Conservation (phyloP, 23 tunicate genomes). For the Ascidia mentula region DNA sequence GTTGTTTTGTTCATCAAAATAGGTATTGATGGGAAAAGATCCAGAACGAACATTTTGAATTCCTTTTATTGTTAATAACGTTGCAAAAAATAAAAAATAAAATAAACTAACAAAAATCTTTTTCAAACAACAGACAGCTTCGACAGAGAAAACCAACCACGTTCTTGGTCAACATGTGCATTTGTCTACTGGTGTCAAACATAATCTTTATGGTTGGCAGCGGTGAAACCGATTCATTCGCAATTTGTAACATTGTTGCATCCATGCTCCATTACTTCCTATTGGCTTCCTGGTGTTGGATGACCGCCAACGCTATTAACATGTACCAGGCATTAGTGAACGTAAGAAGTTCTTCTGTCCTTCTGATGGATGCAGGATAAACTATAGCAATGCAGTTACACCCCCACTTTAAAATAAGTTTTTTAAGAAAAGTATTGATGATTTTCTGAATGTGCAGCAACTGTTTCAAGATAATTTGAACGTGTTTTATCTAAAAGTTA, state of each 20-base stretch:
- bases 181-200: constrained; percentile 4
- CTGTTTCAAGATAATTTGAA: too few relatives aligned
- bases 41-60: too few relatives aligned
- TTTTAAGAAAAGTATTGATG: too few relatives aligned
- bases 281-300: constrained; percentile 27
- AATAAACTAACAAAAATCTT: not conserved
- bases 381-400: not conserved
- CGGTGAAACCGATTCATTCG: not conserved
- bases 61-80: too few relatives aligned
- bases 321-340: constrained; percentile 39
- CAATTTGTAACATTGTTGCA: not conserved
- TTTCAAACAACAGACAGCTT: constrained; percentile 2
- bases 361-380: not conserved
- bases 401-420: too few relatives aligned
- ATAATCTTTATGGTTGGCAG: constrained; percentile 20
- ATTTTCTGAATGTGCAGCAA: too few relatives aligned
- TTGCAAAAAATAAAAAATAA: too few relatives aligned
- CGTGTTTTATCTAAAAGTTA: too few relatives aligned
- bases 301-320: constrained; percentile 24
- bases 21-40: too few relatives aligned
- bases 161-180: constrained; percentile 26
- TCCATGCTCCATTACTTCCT: not conserved
- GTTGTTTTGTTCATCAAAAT: not conserved
- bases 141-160: constrained; percentile 20
- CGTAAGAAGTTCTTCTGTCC: not conserved